Evolutionary conservation across 2,888 invertebrate species (phyloP), one percentile per base, ranked within the genome.

Genomic region (Orchesellides sinensis): DNA sequence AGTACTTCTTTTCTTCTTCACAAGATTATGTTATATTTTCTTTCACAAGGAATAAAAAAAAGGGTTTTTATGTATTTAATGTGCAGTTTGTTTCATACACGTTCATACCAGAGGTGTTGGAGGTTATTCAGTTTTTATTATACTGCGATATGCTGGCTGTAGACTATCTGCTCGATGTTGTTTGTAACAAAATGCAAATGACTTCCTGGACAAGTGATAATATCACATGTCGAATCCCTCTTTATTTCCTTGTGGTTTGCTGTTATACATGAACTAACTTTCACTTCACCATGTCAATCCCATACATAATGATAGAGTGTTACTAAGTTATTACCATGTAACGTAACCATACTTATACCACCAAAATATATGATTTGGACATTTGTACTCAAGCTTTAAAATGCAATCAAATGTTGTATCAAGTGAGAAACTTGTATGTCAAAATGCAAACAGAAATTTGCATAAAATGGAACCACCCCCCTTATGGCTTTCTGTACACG

Each of bases 201-300:
- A 59, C 59, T 59, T 59, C 59, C 59, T 59, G 27, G 8, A 59
- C 32, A 17, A 59, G 25, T 59, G 59, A 59, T 59, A 59, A 6
- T n/a, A n/a, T n/a, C n/a, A n/a, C 2, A 21, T 52, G 52, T 52
- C 52, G 52, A n/a, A 52, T 52, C 52, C 4, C 19, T 17, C 5
- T 52, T 52, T 52, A 52, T 52, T 21, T 52, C 52, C 3, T 6
- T 47, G 47, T 47, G 47, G 8, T 47, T 6, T n/a, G n/a, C n/a
- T n/a, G n/a, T n/a, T n/a, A n/a, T n/a, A n/a, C n/a, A n/a, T n/a
- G n/a, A n/a, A n/a, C n/a, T n/a, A n/a, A n/a, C n/a, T n/a, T n/a
- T n/a, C n/a, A n/a, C n/a, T n/a, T n/a, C n/a, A n/a, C n/a, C 40
- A 40, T 40, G 40, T 8, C 40, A 40, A 40, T 40, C 40, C n/a